phyloP scores from a whole-genome alignment of 64 coral and sea anemone genomes.

The Actinia equina region DNA sequence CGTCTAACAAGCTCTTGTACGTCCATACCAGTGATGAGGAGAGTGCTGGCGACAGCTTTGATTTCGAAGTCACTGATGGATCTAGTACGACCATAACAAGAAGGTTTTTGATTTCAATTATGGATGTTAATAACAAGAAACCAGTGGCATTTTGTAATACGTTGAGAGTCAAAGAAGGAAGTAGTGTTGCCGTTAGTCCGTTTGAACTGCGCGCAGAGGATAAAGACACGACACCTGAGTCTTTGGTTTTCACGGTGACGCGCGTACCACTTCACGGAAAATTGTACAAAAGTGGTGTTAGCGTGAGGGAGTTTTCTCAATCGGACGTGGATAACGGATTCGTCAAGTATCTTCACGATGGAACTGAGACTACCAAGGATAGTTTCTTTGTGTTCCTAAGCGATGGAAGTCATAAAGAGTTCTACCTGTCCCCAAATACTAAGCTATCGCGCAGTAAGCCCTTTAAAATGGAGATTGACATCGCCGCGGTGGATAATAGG shows the following conservation, averaged over 20 bases:
- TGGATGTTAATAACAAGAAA: conserved; percentile 85
- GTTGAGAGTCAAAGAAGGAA: conserved; percentile 71
- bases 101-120: conserved; percentile 78
- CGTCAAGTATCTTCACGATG: conserved; percentile 89
- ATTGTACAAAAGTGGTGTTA: conserved; percentile 52
- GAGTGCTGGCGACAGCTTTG: conserved; percentile 77
- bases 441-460: conserved; percentile 29
- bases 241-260: conserved; percentile 57
- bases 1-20: conserved; percentile 90
- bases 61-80: conserved; percentile 94
- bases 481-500: conserved; percentile 84
- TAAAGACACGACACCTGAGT: conserved; percentile 66
- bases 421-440: conserved; percentile 69
- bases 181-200: conserved; percentile 67
- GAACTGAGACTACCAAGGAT: conserved; percentile 78
- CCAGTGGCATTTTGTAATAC: conserved; percentile 55
- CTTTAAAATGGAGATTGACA: conserved; percentile 55
- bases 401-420: conserved; percentile 77
- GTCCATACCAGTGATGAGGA: conserved; percentile 80
- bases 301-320: conserved; percentile 66
- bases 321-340: conserved; percentile 70
- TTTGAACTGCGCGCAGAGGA: conserved; percentile 92
- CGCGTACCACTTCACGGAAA: conserved; percentile 71
- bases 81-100: conserved; percentile 46
- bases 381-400: conserved; percentile 54